Conservation (phyloP, 2,797 vertebrate genomes). For the Ispidina picta region DNA sequence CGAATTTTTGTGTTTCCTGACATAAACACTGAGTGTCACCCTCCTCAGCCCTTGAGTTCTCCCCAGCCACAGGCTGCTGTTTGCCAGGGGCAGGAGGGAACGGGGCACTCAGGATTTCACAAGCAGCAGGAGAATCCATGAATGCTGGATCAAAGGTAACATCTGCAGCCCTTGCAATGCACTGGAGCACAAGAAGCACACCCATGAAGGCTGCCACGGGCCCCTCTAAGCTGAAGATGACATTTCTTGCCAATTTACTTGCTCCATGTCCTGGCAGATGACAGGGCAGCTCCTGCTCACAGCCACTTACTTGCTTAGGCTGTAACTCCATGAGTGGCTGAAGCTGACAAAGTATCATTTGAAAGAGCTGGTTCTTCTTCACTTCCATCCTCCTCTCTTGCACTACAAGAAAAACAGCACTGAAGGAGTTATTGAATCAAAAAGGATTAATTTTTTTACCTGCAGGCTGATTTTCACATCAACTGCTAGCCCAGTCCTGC, state of each 20-base stretch:
- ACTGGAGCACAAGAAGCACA: neutral
- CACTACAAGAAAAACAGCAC: neutral
- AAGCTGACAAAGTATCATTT: neutral
- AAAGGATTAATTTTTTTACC: neutral
- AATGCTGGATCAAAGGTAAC: neutral
- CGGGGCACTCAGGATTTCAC: neutral
- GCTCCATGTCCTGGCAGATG: neutral
- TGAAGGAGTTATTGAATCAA: neutral
- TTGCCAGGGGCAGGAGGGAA: fast-evolving
- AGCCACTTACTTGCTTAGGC: neutral
- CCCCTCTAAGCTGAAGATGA: neutral
- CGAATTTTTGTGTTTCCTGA: neutral
- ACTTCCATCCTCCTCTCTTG: neutral
- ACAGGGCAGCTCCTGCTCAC: neutral
- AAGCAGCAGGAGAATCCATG: neutral
- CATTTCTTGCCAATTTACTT: neutral
- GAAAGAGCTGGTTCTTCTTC: neutral
- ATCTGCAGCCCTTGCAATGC: neutral
- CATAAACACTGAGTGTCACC: neutral
- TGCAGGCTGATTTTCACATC: neutral
- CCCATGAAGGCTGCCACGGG: neutral
- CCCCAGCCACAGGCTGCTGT: fast-evolving
- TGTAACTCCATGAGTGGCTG: neutral
- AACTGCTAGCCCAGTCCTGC: neutral
- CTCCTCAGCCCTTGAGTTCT: neutral